phyloP scores from a whole-genome alignment of 2,113 vertebrate genomes.

The Cynopterus brachyotis region DNA sequence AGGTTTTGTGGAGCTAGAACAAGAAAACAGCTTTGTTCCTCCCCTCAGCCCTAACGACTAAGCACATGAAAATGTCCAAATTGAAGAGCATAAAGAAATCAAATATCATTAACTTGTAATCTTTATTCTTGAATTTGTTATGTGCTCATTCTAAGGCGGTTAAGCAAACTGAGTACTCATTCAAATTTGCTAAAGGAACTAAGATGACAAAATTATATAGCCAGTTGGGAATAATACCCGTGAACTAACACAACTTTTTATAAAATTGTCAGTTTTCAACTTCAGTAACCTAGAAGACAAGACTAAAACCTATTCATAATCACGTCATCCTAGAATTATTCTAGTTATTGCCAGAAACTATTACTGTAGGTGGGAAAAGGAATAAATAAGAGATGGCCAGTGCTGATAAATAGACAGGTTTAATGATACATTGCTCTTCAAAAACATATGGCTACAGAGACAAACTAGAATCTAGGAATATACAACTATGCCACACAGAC shows the following conservation, averaged over 20 bases:
- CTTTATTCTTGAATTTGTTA: constrained; percentile 5
- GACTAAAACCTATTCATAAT: constrained; percentile 16
- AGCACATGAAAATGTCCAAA: constrained; percentile 11
- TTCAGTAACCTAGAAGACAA: constrained; percentile 8
- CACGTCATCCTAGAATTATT: not conserved
- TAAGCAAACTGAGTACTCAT: not conserved
- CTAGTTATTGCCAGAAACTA: not conserved
- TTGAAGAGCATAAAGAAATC: not conserved
- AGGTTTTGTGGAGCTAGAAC: constrained; percentile 8
- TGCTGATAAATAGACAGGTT: constrained; percentile 25
- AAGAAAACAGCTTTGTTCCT: not conserved
- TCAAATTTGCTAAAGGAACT: constrained; percentile 14
- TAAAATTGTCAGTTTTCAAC: constrained; percentile 33
- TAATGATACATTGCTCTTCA: constrained; percentile 48
- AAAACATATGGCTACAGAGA: not conserved
- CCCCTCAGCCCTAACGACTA: not conserved
- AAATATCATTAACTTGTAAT: not conserved
- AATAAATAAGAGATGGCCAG: not conserved
- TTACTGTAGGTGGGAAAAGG: not conserved
- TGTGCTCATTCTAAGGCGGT: not conserved
- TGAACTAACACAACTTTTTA: constrained; percentile 7
- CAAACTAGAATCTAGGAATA: not conserved
- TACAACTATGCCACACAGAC: not conserved
- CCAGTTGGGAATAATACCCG: not conserved
- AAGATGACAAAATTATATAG: not conserved